Conservation (phyloP, 2,888 invertebrate genomes). For the Tyria jacobaeae region DNA sequence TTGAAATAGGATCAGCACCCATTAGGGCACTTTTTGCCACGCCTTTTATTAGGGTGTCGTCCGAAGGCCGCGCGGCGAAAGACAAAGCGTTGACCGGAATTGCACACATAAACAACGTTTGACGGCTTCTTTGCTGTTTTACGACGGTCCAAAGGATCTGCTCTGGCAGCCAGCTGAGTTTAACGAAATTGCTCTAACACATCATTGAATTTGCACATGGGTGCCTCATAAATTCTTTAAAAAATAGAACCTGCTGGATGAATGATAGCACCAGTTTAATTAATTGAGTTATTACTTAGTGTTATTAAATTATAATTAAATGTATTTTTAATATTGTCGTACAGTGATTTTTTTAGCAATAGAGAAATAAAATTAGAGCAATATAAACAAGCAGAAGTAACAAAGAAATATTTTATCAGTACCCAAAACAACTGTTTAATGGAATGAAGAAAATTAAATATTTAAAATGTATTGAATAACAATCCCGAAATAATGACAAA, state of each 20-base stretch:
- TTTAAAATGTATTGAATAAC: background rate
- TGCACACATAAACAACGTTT: constrained; percentile 81
- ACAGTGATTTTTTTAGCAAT: too few species aligned
- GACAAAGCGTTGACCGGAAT: constrained; percentile 82
- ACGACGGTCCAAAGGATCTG: constrained; percentile 55
- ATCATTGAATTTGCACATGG: constrained; percentile 32
- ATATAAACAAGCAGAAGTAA: too few species aligned
- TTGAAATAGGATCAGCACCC: constrained; percentile 82
- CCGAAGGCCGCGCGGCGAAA: constrained; percentile 81
- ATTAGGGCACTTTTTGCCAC: constrained; percentile 84
- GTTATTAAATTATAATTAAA: background rate
- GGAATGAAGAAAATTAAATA: background rate
- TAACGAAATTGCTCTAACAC: constrained; percentile 31
- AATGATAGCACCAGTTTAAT: constrained; percentile 4
- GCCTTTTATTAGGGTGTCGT: constrained; percentile 86
- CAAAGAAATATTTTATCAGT: background rate
- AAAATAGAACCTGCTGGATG: constrained; percentile 18
- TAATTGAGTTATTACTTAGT: background rate
- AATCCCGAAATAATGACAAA: too few species aligned
- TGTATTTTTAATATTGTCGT: background rate
- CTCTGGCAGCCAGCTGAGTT: constrained; percentile 40
- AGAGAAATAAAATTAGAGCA: too few species aligned
- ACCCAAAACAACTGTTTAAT: background rate
- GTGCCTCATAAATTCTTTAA: constrained; percentile 23
- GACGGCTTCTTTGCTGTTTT: constrained; percentile 82